These are phyloP conservation scores for Riparia riparia DNA, from an alignment of 2,113 vertebrate species.

Conservation along the genomic window DNA sequence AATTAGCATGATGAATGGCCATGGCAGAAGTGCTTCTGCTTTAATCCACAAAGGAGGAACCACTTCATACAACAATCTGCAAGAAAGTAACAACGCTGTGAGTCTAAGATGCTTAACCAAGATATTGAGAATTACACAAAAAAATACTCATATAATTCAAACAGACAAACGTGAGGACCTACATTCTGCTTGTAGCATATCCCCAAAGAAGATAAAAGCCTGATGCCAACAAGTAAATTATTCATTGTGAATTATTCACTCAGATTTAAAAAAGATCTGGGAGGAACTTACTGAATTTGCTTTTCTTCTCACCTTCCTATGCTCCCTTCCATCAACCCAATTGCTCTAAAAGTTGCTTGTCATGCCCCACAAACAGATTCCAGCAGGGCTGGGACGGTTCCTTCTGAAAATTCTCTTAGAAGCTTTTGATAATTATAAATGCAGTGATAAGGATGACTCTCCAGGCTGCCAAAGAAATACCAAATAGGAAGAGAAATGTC, in stretches of 20 bases:
- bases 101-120: not conserved
- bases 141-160: not conserved
- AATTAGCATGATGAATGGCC: not conserved
- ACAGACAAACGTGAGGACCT: not conserved
- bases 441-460: not conserved
- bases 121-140: not conserved
- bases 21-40: not conserved
- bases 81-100: not conserved
- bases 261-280: not conserved
- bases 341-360: not conserved
- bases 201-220: conserved; percentile 11
- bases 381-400: not conserved
- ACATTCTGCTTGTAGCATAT: not conserved
- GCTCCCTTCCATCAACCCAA: not conserved
- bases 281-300: not conserved
- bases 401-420: not conserved
- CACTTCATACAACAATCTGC: not conserved
- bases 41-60: not conserved
- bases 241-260: conserved; percentile 18
- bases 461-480: not conserved
- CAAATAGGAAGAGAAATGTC: not conserved
- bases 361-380: not conserved
- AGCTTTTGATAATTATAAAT: not conserved
- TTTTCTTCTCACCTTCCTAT: not conserved
- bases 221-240: conserved; percentile 37